Evolutionary conservation across 1,140 invertebrate genomes (phyloP), one percentile per base, ranked within the genome.

Genomic region (Bombus confusus): DNA sequence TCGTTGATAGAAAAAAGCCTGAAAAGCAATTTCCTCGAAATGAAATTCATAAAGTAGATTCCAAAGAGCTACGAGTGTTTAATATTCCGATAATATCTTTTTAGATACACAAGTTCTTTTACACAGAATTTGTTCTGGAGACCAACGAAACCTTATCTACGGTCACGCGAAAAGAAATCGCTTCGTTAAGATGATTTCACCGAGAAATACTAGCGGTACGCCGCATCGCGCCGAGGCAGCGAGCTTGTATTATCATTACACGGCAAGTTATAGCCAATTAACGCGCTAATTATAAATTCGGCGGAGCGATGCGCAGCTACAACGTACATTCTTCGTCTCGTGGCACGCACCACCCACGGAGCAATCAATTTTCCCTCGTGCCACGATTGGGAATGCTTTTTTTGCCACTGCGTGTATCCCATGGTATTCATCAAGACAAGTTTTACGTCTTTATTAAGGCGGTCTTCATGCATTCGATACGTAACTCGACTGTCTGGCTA

Each of bases 221-320:
- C 5, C 5, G 18, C 18, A 52, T 22, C 47, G 1, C 1, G 12
- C 39, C 34, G 3, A 10, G 68, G 13, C 22, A 25, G 69, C 85
- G 41, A 77, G 81, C 68, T 28, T 6, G 79, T 64, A n/a, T 39
- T 64, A 87, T 93, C 93, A 94, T 94, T 94, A 94, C 92, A 94
- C 93, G 92, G 88, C 87, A 91, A 87, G 93, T 94, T 93, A 93
- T 75, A 88, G 75, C 91, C 93, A 95, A 95, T 95, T 94, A 93
- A 94, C 93, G 92, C 91, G 92, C 91, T 94, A 94, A 94, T 95
- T 94, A 94, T 92, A 89, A 90, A 94, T 94, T 94, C 92, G 47
- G 18, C 47, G 47, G 47, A 39, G 62, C 47, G 68, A 34, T 39
- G 73, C 57, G 25, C 47, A 74, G 43, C 10, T 28, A 22, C 59